phyloP scores from a whole-genome alignment of 2,888 invertebrate genomes.

The Leucoma salicis region DNA sequence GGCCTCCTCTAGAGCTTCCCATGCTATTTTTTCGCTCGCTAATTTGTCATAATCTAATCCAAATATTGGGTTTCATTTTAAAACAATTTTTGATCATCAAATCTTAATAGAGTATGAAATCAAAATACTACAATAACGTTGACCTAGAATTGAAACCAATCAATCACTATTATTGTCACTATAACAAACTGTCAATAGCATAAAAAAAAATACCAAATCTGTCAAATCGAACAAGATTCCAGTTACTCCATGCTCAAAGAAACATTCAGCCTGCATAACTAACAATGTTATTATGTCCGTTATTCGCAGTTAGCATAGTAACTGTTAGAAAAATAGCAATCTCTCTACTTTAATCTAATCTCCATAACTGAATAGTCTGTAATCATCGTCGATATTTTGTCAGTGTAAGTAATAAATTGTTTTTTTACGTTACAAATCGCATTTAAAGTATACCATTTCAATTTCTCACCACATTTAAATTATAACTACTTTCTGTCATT shows the following conservation, averaged over 20 bases:
- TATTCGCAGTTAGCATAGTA: slow-evolving; percentile 20
- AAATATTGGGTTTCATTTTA: too few species aligned
- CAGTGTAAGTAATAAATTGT: slow-evolving; percentile 40
- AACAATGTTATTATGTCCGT: slow-evolving; percentile 22
- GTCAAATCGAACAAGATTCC: slow-evolving; percentile 1
- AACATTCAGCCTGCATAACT: slow-evolving; percentile 3
- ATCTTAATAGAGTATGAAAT: too few species aligned
- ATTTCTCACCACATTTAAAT: slow-evolving; percentile 55
- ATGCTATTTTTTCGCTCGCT: too few species aligned
- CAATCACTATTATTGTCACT: not conserved
- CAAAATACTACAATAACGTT: too few species aligned
- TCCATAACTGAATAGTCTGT: slow-evolving; percentile 19
- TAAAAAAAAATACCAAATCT: not conserved
- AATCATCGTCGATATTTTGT: slow-evolving; percentile 24
- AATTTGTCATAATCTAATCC: too few species aligned
- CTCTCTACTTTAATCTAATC: slow-evolving; percentile 24
- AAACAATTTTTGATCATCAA: too few species aligned
- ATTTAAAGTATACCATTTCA: slow-evolving; percentile 48
- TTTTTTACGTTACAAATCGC: slow-evolving; percentile 40
- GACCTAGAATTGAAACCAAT: too few species aligned
- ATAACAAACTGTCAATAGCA: not conserved
- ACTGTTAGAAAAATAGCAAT: slow-evolving; percentile 12
- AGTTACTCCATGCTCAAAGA: slow-evolving; percentile 1
- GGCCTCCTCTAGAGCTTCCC: too few species aligned
- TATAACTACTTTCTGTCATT: slow-evolving; percentile 48